A percentile compares a stretch with the other conserved stretches of the same genome.
Evolutionary conservation across 2,888 invertebrate genomes (phyloP).

Genomic region (Phasia obesa): DNA sequence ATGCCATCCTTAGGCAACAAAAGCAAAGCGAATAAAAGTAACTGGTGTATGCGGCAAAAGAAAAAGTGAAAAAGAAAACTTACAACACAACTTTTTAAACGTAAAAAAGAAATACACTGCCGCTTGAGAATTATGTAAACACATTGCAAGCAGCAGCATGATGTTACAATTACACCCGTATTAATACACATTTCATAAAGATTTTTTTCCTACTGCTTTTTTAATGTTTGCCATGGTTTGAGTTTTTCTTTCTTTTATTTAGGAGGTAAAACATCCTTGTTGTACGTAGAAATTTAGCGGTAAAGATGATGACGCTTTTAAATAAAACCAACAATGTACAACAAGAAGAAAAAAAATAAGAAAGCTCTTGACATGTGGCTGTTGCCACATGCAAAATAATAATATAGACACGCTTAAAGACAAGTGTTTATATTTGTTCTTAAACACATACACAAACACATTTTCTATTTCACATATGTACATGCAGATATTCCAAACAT

Average conservation of each 20-base stretch:
- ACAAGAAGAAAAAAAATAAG: conserved; percentile 8
- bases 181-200: conserved; percentile 24
- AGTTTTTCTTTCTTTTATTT: conserved; percentile 8
- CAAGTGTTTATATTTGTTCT: conserved; percentile 68
- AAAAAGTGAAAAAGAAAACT: conserved; percentile 13
- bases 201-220: conserved; percentile 13
- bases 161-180: conserved; percentile 7
- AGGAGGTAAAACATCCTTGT: conserved; percentile 44
- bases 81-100: not conserved
- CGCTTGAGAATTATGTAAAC: conserved; percentile 60
- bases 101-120: conserved; percentile 42
- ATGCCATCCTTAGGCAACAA: conserved; percentile 44
- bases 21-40: not conserved
- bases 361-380: conserved; percentile 70
- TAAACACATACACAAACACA: conserved; percentile 18
- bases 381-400: conserved; percentile 69
- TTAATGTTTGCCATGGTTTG: conserved; percentile 30
- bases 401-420: conserved; percentile 61
- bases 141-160: conserved; percentile 39
- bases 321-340: conserved; percentile 34
- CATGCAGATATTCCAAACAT: conserved; percentile 12
- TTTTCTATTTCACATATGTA: not conserved
- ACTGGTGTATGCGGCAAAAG: conserved; percentile 9
- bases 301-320: conserved; percentile 67
- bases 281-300: conserved; percentile 64